Percentiles rank a stretch among this genome's conserved stretches.
These are phyloP conservation scores for Porites rus DNA, from an alignment of 92 coral and sea anemone species.

Conservation along the genomic window DNA sequence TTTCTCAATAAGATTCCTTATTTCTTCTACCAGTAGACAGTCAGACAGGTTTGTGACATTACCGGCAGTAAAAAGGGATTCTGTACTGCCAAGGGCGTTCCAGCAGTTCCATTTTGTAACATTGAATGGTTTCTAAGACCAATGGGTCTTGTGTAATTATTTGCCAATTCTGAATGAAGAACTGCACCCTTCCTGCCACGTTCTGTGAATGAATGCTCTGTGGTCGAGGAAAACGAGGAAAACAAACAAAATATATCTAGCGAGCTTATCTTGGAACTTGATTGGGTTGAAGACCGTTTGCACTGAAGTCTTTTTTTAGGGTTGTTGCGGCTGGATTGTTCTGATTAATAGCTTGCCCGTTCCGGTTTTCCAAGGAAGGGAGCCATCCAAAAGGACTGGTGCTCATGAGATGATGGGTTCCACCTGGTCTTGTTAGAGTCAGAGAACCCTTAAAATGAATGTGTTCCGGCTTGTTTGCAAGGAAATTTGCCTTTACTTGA, in stretches of 20 bases:
- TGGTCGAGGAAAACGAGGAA: constrained; percentile 5
- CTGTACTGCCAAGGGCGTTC: constrained; percentile 1
- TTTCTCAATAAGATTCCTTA: not conserved
- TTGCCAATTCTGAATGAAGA: constrained; percentile 17
- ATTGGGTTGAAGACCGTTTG: not conserved
- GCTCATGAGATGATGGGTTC: not conserved
- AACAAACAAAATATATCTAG: not conserved
- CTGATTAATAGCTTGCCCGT: not conserved
- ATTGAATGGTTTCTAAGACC: not conserved
- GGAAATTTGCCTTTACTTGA: not conserved
- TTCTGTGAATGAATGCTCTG: not conserved
- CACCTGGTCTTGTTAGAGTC: not conserved
- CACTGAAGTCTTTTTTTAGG: not conserved
- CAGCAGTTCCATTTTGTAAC: constrained; percentile 10
- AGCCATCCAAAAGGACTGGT: not conserved
- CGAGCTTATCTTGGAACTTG: constrained; percentile 16
- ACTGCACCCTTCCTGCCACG: constrained; percentile 44
- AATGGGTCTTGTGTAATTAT: constrained; percentile 27
- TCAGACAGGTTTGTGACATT: not conserved
- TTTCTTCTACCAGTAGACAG: not conserved
- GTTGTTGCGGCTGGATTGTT: not conserved
- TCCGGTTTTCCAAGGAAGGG: not conserved
- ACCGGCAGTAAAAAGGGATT: not conserved
- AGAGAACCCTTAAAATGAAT: not conserved
- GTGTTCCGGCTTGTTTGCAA: not conserved